phyloP scores from a whole-genome alignment of 2,797 vertebrate species.

The Tachyglossus aculeatus region DNA sequence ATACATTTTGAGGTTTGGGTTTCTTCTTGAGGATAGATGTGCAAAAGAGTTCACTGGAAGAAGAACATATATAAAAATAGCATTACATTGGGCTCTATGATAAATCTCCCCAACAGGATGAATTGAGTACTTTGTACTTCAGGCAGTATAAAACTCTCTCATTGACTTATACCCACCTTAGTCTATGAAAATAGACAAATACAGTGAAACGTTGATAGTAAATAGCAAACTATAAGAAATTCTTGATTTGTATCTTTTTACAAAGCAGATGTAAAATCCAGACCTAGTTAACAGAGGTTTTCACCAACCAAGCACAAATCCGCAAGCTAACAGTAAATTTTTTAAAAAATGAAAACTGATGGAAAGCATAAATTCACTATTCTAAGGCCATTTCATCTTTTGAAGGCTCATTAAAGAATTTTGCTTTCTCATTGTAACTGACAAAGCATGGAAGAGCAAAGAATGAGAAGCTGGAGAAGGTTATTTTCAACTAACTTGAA shows the following conservation, averaged over 20 bases:
- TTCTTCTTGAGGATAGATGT: background rate
- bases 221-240: constrained; percentile 2
- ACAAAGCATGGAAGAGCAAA: no score
- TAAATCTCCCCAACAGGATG: background rate
- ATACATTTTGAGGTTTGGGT: background rate
- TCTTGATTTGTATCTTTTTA: constrained; percentile 7
- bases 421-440: background rate
- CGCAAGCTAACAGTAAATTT: no score
- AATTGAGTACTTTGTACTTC: background rate
- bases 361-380: constrained; percentile 4
- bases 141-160: background rate
- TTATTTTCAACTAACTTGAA: background rate
- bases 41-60: background rate
- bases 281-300: background rate
- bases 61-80: background rate
- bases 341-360: constrained; percentile 12
- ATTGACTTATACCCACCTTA: background rate
- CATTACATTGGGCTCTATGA: background rate
- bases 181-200: background rate
- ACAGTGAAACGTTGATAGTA: constrained; percentile 10
- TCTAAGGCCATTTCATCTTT: constrained; percentile 32
- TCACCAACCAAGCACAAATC: no score
- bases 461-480: constrained; percentile 9
- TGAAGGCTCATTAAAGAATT: constrained; percentile 13
- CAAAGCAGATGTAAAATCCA: background rate